A percentile compares a stretch with the other conserved stretches of the same genome.
phyloP scores from a whole-genome alignment of 2,113 vertebrate genomes.

The Pimephales promelas region DNA sequence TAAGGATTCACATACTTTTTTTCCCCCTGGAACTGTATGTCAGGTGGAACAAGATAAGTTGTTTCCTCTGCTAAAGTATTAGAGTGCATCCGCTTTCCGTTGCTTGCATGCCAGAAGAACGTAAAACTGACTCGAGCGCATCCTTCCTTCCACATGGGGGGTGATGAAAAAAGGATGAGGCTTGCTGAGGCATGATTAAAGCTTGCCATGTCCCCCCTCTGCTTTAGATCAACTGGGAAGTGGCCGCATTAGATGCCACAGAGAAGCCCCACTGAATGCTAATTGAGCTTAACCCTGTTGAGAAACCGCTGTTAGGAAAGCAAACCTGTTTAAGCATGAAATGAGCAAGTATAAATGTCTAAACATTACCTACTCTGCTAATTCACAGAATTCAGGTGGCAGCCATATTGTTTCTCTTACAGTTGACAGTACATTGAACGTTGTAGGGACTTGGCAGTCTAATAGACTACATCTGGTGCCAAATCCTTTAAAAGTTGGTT shows the following conservation, averaged over 20 bases:
- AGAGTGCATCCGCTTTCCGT: not conserved
- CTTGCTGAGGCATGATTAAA: constrained; percentile 26
- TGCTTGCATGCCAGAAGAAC: constrained; percentile 11
- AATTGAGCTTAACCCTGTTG: not conserved
- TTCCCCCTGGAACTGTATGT: not conserved
- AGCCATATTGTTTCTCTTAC: constrained; percentile 1
- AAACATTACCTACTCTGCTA: constrained; percentile 3
- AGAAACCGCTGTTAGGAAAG: constrained; percentile 14
- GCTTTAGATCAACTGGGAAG: constrained; percentile 26
- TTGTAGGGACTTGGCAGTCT: not conserved
- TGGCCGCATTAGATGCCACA: constrained; percentile 13
- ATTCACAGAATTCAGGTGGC: not conserved
- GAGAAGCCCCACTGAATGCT: constrained; percentile 2
- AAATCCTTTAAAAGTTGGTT: not conserved
- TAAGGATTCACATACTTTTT: not conserved
- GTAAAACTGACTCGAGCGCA: constrained; percentile 12
- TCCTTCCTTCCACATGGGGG: constrained; percentile 10
- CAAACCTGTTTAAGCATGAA: constrained; percentile 33
- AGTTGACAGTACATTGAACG: not conserved
- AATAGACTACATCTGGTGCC: not conserved
- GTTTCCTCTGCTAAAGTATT: not conserved
- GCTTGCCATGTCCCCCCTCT: constrained; percentile 5
- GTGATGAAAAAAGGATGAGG: constrained; percentile 34
- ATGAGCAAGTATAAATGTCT: not conserved
- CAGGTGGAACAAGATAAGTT: not conserved